Evolutionary conservation across 2,888 invertebrate genomes (phyloP), one percentile per base, ranked within the genome.

Genomic region (Agriopis aurantiaria): DNA sequence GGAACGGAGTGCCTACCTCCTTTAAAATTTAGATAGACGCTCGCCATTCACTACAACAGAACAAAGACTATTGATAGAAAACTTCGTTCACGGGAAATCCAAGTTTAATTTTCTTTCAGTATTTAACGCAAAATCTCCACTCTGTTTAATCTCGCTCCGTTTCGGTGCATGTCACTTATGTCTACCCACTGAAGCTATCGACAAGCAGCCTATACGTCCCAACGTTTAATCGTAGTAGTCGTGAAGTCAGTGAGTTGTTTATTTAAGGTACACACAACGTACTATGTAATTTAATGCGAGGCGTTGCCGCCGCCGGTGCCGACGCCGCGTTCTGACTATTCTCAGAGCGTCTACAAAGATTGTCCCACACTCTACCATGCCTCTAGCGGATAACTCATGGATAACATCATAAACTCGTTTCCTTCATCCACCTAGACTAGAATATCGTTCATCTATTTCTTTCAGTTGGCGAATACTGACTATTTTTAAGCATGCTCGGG

Each of bases 271-370:
- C 33, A 3, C 5, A 33, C 33, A 33, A 33, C 33, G 33, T 33
- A 3, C 33, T 33, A 33, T 33, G 33, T 33, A 33, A 33, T 33
- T 33, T 33, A 33, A 33, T 5, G 33, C 33, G 33, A 33, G 33
- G 33, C 33, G 0, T 2, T 23, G 17, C 17, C 17, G 17, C 17
- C 17, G 17, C 17, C 17, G 17, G 17, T 2, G 17, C 17, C 17
- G 17, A 23, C 17, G 17, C 17, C 17, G 10, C 8, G 41, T 5
- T 56, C 14, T n/a, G 14, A 8, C 14, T 56, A 9, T 33, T 76
- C 78, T 76, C 71, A 71, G 9, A 46, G 33, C 23, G 46, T 48
- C 58, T 33, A 58, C 33, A 58, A 58, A 58, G 46, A 48, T 48
- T 46, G 58, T 1, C 14, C 51, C n/a, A 33, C 0, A 46, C 7